Percentiles rank a stretch among this genome's conserved stretches.
These are phyloP conservation scores for Onychomys torridus DNA, from an alignment of 2,797 vertebrate genomes.

Conservation along the genomic window DNA sequence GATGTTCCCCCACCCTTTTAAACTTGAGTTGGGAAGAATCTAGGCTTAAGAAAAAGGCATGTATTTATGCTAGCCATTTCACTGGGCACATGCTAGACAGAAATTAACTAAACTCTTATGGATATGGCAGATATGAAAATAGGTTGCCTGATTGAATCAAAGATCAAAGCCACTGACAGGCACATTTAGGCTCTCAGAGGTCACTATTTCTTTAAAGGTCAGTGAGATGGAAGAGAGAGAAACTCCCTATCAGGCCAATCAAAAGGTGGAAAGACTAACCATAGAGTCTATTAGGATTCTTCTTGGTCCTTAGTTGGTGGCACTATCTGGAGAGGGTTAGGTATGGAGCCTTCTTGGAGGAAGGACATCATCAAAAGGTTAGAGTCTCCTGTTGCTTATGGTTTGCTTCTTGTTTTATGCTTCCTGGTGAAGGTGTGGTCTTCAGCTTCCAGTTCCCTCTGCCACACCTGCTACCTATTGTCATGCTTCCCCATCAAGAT, in stretches of 20 bases:
- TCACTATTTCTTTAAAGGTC: background rate
- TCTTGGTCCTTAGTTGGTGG: background rate
- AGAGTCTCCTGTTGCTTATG: no score
- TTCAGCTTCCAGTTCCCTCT: background rate
- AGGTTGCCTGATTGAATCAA: background rate
- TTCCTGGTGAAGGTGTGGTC: background rate
- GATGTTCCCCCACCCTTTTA: background rate
- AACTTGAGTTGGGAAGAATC: background rate
- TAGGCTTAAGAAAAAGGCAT: background rate
- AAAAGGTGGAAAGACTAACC: background rate
- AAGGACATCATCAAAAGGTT: background rate
- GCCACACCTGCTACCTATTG: background rate
- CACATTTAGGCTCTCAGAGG: background rate
- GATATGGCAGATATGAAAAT: background rate
- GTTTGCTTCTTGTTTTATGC: background rate
- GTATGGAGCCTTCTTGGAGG: background rate
- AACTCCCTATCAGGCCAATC: background rate
- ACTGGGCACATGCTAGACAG: background rate
- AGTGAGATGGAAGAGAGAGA: background rate
- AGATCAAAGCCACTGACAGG: background rate
- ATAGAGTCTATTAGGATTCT: background rate
- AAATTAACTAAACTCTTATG: slow-evolving; percentile 9
- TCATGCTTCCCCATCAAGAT: background rate
- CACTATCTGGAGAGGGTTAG: background rate
- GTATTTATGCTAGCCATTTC: background rate